Conservation (phyloP, 2,888 invertebrate genomes). For the Gastracanthus pulcherrimus region DNA sequence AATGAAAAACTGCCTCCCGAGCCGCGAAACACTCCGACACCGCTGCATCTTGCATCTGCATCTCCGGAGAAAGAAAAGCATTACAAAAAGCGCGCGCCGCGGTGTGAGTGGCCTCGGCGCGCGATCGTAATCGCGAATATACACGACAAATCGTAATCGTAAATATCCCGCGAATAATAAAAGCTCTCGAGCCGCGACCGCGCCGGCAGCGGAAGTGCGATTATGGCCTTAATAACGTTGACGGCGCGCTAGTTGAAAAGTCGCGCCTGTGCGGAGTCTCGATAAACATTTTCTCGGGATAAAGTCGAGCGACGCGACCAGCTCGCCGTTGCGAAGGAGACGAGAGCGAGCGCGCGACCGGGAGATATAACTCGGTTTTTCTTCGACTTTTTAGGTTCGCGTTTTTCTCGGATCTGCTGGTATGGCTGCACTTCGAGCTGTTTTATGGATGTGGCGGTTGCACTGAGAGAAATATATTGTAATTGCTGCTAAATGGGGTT, state of each 20-base stretch:
- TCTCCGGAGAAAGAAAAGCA: no score
- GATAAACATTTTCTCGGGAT: slow-evolving; percentile 29
- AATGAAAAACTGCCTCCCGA: neutral
- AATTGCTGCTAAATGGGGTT: no score
- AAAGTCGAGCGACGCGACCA: no score
- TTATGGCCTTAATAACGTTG: slow-evolving; percentile 42
- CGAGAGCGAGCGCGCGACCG: neutral
- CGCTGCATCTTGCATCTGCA: no score
- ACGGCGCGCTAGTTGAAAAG: slow-evolving; percentile 30
- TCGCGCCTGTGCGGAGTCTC: neutral
- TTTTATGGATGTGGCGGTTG: no score
- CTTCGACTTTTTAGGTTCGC: neutral
- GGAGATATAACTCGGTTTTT: neutral
- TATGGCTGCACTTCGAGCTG: neutral
- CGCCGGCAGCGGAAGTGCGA: slow-evolving; percentile 34
- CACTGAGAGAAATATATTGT: no score
- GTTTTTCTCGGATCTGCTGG: neutral
- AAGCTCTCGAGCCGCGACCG: neutral
- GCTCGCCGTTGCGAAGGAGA: no score
- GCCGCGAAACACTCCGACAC: neutral
- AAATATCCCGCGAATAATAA: slow-evolving; percentile 33
- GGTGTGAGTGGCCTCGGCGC: neutral
- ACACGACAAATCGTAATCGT: slow-evolving; percentile 35
- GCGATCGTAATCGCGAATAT: slow-evolving; percentile 34
- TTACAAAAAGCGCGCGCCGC: no score